A percentile compares a stretch with the other conserved stretches of the same genome.
Evolutionary conservation across 2,888 invertebrate species (phyloP).

Genomic region (Phania funesta): DNA sequence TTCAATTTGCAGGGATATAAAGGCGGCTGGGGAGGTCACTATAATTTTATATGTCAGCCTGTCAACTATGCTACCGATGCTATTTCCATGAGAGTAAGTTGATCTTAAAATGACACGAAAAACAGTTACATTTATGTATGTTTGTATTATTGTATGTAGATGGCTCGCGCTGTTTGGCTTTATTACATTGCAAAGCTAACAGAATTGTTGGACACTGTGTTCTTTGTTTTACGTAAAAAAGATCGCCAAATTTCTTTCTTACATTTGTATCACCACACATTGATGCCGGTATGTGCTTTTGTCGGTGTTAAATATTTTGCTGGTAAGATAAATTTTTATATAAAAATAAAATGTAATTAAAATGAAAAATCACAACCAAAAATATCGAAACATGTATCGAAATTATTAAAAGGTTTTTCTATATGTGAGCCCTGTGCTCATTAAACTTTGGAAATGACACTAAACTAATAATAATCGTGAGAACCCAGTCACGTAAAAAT

Average conservation of each 20-base stretch:
- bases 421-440: no score
- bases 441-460: no score
- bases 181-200: conserved; percentile 80
- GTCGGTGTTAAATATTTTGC: conserved; percentile 87
- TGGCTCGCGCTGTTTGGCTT: conserved; percentile 80
- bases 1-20: conserved; percentile 80
- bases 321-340: conserved; percentile 80
- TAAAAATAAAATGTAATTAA: no score
- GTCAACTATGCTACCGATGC: conserved; percentile 85
- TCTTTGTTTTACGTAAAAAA: conserved; percentile 92
- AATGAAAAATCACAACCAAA: background rate
- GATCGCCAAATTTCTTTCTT: conserved; percentile 90
- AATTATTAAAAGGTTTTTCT: no score
- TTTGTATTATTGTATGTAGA: conserved; percentile 70
- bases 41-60: conserved; percentile 86
- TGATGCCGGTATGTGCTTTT: conserved; percentile 85
- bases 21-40: conserved; percentile 83
- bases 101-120: background rate
- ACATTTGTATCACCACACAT: conserved; percentile 92
- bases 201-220: conserved; percentile 82
- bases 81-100: conserved; percentile 82
- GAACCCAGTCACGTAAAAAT: no score
- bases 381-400: no score
- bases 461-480: no score
- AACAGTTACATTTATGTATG: background rate